These are phyloP conservation scores for Tamandua tetradactyla DNA, from an alignment of 2,797 vertebrate species.

Conservation along the genomic window DNA sequence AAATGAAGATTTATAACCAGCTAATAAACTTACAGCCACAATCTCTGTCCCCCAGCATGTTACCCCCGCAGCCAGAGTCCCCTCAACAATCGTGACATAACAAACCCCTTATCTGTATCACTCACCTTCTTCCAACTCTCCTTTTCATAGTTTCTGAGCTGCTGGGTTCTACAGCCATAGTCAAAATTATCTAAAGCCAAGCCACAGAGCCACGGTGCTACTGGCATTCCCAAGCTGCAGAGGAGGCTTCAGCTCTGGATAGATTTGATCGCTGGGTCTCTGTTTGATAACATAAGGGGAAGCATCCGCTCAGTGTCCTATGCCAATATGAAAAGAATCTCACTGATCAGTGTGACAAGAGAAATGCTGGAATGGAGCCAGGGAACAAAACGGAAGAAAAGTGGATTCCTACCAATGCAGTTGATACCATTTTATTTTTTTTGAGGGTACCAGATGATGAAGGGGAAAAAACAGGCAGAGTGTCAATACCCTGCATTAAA, in stretches of 20 bases:
- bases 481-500: constrained; percentile 45
- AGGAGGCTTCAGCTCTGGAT: constrained; percentile 45
- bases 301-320: constrained; percentile 42
- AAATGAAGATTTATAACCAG: not conserved
- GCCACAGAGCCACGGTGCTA: not conserved
- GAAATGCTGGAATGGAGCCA: constrained; percentile 45
- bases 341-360: constrained; percentile 68
- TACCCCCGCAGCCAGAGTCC: not conserved
- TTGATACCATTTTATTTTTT: constrained; percentile 46
- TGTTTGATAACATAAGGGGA: constrained; percentile 66
- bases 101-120: not conserved
- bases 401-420: constrained; percentile 59
- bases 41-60: not conserved
- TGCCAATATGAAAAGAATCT: constrained; percentile 64
- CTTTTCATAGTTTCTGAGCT: constrained; percentile 60
- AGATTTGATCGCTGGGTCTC: constrained; percentile 38
- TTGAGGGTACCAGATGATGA: constrained; percentile 34
- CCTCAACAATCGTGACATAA: not conserved
- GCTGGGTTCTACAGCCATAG: constrained; percentile 57
- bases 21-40: not conserved
- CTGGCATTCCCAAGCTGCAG: constrained; percentile 16
- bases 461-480: constrained; percentile 63
- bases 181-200: constrained; percentile 14
- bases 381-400: constrained; percentile 65
- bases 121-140: constrained; percentile 71